Evolutionary conservation across 2,888 invertebrate genomes (phyloP).

Genomic region (Drosophila suboccidentalis): DNA sequence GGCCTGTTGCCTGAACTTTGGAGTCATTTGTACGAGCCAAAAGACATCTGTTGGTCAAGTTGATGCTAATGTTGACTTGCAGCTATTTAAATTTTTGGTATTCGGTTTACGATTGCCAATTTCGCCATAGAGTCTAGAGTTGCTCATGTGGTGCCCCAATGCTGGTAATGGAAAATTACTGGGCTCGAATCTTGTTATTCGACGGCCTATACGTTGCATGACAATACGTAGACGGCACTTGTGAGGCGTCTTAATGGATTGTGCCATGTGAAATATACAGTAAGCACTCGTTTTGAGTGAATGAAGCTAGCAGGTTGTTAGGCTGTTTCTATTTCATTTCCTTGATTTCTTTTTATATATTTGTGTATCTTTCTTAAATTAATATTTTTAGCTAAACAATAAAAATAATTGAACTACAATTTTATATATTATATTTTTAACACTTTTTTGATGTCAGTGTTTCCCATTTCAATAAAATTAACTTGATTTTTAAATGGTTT

Average conservation of each 20-base stretch:
- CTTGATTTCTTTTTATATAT: too few species aligned
- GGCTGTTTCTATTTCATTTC: too few species aligned
- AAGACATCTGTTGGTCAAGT: slow-evolving; percentile 52
- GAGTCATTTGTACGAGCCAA: slow-evolving; percentile 25
- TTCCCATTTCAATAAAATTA: too few species aligned
- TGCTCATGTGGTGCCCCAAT: slow-evolving; percentile 10
- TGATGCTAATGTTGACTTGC: slow-evolving; percentile 33
- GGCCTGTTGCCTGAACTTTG: slow-evolving; percentile 46
- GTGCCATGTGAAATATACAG: slow-evolving; percentile 13
- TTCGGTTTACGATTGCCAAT: slow-evolving; percentile 24
- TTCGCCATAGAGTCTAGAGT: slow-evolving; percentile 34
- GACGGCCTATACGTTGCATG: neutral
- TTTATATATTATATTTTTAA: too few species aligned
- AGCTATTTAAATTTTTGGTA: slow-evolving; percentile 21
- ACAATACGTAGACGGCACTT: slow-evolving; percentile 17
- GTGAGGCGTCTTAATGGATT: slow-evolving; percentile 20
- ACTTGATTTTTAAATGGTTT: too few species aligned
- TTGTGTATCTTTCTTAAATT: too few species aligned
- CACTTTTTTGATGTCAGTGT: too few species aligned
- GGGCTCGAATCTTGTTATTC: slow-evolving; percentile 23
- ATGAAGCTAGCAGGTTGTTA: too few species aligned
- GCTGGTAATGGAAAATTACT: slow-evolving; percentile 45
- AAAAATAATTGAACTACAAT: too few species aligned
- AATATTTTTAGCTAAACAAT: too few species aligned
- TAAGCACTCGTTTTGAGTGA: neutral